A percentile compares a stretch with the other conserved stretches of the same genome.
phyloP scores from a whole-genome alignment of 2,113 vertebrate species.

The Mastomys natalensis region DNA sequence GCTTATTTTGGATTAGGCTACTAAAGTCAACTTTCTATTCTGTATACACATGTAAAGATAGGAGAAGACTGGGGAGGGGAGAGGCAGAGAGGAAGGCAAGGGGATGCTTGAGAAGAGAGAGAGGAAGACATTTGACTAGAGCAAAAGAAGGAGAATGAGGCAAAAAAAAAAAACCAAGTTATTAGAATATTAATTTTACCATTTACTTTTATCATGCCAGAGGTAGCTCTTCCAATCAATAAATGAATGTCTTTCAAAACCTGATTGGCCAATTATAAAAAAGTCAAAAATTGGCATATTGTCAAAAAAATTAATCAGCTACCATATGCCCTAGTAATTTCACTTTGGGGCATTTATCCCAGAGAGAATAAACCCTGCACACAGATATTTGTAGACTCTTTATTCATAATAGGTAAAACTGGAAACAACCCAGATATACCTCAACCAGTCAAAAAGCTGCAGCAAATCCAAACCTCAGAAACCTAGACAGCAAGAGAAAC shows the following conservation, averaged over 20 bases:
- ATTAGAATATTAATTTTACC: not conserved
- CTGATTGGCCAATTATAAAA: not conserved
- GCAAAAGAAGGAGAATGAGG: accelerated
- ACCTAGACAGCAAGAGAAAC: not conserved
- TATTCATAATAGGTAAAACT: not conserved
- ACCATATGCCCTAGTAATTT: not conserved
- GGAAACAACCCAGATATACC: not conserved
- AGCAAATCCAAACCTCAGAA: not conserved
- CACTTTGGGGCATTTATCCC: not conserved
- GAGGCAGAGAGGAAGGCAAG: not conserved
- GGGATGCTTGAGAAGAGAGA: accelerated
- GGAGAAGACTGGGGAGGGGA: not conserved
- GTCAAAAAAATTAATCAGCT: not conserved
- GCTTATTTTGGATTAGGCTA: slow-evolving; percentile 26
- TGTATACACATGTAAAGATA: not conserved
- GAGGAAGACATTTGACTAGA: not conserved
- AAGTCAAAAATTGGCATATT: not conserved
- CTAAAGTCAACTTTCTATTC: not conserved
- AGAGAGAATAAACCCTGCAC: slow-evolving; percentile 4
- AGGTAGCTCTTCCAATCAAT: not conserved
- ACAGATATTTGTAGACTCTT: not conserved
- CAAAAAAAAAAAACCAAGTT: not conserved
- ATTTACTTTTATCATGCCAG: not conserved
- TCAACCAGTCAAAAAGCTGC: not conserved
- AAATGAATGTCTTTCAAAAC: not conserved